Conservation (phyloP, 2,888 invertebrate genomes). For the Camptogramma bilineatum region DNA sequence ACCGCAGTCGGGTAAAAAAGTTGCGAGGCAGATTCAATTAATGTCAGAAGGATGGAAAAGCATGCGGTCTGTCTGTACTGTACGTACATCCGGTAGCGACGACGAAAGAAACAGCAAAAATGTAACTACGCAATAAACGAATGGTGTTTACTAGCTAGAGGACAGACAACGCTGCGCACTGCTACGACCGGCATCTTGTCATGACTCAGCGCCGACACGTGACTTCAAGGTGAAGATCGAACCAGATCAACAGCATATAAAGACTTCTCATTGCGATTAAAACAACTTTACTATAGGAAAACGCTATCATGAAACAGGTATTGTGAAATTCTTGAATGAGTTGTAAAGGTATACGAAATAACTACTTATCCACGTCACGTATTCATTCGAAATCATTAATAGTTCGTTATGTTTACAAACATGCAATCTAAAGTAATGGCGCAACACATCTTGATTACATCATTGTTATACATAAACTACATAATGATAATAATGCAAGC, state of each 20-base stretch:
- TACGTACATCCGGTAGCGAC: slow-evolving; percentile 18
- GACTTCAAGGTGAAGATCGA: slow-evolving; percentile 72
- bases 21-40: slow-evolving; percentile 13
- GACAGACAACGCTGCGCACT: slow-evolving; percentile 34
- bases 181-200: slow-evolving; percentile 18
- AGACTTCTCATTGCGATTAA: slow-evolving; percentile 27
- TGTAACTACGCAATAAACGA: slow-evolving; percentile 56
- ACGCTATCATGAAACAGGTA: slow-evolving; percentile 20
- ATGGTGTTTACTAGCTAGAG: slow-evolving; percentile 52
- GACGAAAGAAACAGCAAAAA: slow-evolving; percentile 26
- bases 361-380: neutral
- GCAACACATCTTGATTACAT: slow-evolving; percentile 12
- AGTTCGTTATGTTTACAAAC: slow-evolving; percentile 17
- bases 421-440: slow-evolving; percentile 14
- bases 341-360: slow-evolving; percentile 1
- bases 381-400: slow-evolving; percentile 12
- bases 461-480: slow-evolving; percentile 2
- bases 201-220: slow-evolving; percentile 68
- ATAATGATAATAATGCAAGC: slow-evolving; percentile 12
- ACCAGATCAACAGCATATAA: slow-evolving; percentile 47
- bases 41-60: slow-evolving; percentile 12
- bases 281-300: slow-evolving; percentile 25
- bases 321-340: slow-evolving; percentile 19
- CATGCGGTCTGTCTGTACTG: neutral
- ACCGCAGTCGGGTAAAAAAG: no score